phyloP scores from a whole-genome alignment of 2,888 invertebrate genomes.

The Tethea ocularis region DNA sequence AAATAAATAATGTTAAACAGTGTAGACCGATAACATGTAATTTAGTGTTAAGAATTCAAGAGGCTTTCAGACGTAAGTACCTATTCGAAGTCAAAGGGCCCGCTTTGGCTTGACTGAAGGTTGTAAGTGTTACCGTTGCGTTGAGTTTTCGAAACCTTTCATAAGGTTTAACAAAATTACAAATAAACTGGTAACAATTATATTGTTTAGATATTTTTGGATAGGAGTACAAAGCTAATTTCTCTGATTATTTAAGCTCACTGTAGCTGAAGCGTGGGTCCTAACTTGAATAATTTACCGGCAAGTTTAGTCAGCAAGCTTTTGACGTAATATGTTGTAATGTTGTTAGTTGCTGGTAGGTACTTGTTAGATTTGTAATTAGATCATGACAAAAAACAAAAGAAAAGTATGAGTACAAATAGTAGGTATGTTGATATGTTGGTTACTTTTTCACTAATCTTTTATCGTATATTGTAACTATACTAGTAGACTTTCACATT shows the following conservation, averaged over 20 bases:
- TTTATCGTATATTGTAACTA: too few relatives aligned
- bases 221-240: conserved; percentile 1
- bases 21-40: too few relatives aligned
- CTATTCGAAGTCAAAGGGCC: too few relatives aligned
- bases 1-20: neutral
- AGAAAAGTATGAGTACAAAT: too few relatives aligned
- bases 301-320: neutral
- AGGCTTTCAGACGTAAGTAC: too few relatives aligned
- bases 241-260: neutral
- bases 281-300: conserved; percentile 6
- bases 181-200: neutral
- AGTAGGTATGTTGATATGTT: too few relatives aligned
- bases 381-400: neutral
- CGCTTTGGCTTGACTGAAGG: neutral
- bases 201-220: conserved; percentile 2
- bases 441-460: too few relatives aligned
- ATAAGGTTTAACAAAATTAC: neutral
- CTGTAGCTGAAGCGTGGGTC: neutral
- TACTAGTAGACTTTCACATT: too few relatives aligned
- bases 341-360: neutral
- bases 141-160: neutral
- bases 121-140: neutral
- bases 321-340: neutral
- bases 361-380: neutral
- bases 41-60: too few relatives aligned